Conservation (phyloP, 2,888 invertebrate species). For the Steinernema carpocapsae region DNA sequence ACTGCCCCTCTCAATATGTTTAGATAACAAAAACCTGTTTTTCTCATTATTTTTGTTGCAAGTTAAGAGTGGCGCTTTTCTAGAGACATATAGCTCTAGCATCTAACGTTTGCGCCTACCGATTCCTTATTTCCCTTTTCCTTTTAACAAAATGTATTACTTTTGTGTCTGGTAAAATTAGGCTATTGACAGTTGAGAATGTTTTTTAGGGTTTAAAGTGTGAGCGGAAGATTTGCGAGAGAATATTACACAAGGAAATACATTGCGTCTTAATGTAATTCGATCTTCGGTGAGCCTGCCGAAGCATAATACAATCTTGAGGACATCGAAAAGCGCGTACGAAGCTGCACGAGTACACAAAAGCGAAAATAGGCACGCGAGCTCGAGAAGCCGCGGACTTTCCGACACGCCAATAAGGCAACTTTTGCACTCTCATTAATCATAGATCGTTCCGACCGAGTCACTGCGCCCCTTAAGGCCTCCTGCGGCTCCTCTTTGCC, state of each 20-base stretch:
- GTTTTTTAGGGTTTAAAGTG: too few species aligned
- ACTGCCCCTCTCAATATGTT: too few species aligned
- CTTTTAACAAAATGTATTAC: not conserved
- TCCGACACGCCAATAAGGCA: slow-evolving; percentile 6
- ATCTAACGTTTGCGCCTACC: too few species aligned
- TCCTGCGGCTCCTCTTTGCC: not conserved
- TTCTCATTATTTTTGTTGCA: slow-evolving; percentile 1
- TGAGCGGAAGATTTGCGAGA: not conserved
- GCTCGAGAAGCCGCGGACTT: not conserved
- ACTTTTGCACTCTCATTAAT: slow-evolving; percentile 34
- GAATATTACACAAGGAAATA: slow-evolving; percentile 6
- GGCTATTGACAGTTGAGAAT: too few species aligned
- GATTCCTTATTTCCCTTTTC: not conserved
- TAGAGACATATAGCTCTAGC: too few species aligned
- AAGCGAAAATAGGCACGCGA: not conserved
- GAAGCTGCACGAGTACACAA: not conserved
- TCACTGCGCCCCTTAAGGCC: not conserved
- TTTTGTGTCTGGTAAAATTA: too few species aligned
- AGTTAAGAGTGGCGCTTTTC: not conserved
- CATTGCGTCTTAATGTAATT: slow-evolving; percentile 32
- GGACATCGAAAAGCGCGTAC: not conserved
- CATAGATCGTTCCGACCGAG: slow-evolving; percentile 28
- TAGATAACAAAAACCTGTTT: slow-evolving; percentile 13
- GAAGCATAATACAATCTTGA: not conserved
- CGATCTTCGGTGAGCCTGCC: slow-evolving; percentile 3